A percentile compares a stretch with the other conserved stretches of the same genome.
phyloP scores from a whole-genome alignment of 2,888 invertebrate species.

The Callyntrura sp. region DNA sequence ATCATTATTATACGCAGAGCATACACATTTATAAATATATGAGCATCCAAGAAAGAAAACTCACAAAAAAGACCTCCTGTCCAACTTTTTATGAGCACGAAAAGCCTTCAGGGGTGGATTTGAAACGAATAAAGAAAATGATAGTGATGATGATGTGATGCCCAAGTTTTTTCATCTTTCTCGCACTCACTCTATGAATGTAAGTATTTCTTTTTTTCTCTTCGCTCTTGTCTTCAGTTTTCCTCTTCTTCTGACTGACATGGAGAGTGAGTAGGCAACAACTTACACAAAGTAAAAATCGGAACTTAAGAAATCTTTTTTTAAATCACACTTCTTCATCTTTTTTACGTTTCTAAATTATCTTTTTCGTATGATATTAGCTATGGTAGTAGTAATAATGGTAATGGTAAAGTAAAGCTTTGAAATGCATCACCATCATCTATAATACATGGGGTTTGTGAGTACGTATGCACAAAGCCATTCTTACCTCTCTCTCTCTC shows the following conservation, averaged over 20 bases:
- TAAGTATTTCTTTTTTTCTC: constrained; percentile 51
- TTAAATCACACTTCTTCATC: constrained; percentile 76
- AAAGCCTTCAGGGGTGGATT: constrained; percentile 82
- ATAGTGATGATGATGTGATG: constrained; percentile 74
- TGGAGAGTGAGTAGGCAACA: constrained; percentile 56
- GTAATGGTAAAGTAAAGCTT: background rate
- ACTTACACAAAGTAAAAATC: constrained; percentile 57
- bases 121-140: constrained; percentile 77
- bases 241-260: constrained; percentile 52
- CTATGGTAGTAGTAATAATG: background rate
- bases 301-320: constrained; percentile 65
- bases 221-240: background rate
- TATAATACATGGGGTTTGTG: background rate
- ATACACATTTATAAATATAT: constrained; percentile 12
- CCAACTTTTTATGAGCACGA: constrained; percentile 83
- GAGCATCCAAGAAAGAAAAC: constrained; percentile 31
- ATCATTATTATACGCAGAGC: background rate
- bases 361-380: constrained; percentile 48
- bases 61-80: constrained; percentile 83
- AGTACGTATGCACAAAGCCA: constrained; percentile 1
- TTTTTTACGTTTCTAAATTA: constrained; percentile 64
- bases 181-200: constrained; percentile 38
- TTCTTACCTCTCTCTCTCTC: constrained; percentile 48
- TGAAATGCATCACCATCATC: background rate
- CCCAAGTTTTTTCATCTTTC: constrained; percentile 68